These are phyloP conservation scores for Notamacropus eugenii DNA, from an alignment of 2,797 vertebrate species.

Conservation along the genomic window DNA sequence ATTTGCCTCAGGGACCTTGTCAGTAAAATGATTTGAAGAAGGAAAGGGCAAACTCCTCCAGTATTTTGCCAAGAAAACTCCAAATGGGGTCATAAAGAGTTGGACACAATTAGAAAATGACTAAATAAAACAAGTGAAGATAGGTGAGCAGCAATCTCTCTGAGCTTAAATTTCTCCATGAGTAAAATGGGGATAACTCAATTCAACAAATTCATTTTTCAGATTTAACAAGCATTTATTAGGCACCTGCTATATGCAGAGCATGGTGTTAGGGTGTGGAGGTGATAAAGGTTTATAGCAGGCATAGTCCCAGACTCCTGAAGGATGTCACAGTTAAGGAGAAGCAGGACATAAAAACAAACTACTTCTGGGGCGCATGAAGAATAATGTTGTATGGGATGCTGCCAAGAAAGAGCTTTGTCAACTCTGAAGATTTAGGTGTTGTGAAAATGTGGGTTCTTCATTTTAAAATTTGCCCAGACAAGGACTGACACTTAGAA, in stretches of 20 bases:
- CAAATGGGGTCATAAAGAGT: not conserved
- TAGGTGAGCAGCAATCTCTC: not conserved
- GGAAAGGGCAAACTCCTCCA: not conserved
- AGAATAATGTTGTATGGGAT: not conserved
- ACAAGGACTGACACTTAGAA: not conserved
- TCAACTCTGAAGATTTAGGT: not conserved
- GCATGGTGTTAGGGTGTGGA: not conserved
- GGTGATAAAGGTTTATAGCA: not conserved
- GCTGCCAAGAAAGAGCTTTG: not conserved
- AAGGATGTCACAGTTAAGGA: not conserved
- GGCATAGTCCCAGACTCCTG: not conserved
- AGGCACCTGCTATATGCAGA: not conserved
- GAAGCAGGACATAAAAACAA: not conserved
- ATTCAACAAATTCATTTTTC: not conserved
- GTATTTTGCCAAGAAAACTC: not conserved
- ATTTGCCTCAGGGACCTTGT: not conserved
- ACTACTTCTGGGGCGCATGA: not conserved
- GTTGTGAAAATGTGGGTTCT: not conserved
- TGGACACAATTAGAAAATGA: not conserved
- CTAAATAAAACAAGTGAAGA: not conserved
- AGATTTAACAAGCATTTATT: not conserved
- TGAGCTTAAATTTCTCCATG: not conserved
- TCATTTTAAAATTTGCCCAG: not conserved
- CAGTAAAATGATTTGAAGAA: not conserved
- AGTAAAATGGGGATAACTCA: not conserved